Base-by-base conservation (phyloP, 2,113 vertebrate species). In the Dicrurus megarhynchus region DNA sequence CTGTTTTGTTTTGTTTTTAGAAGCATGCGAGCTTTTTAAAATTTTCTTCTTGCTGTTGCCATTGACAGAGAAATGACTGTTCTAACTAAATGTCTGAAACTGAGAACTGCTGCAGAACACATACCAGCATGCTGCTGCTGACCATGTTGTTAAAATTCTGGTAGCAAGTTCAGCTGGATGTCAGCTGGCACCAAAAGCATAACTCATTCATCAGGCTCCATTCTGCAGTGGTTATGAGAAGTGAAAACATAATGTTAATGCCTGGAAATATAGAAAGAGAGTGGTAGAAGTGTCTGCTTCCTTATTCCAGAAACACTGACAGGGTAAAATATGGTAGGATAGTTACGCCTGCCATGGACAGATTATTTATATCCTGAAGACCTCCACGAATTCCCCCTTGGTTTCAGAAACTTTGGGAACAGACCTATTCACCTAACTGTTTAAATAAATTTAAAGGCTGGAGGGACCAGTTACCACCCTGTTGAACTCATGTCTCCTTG, bases 201-300 rank as follows among this genome's bases (percentile, higher is more conserved):
- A 76, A 60, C 5, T 89, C 71, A 56, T 76, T 91, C 50, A 50
- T 92, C 91, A 93, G 50, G 10, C 50, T 73, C 46, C 42, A 74
- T 44, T 41, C 47, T 83, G 52, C 28, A 67, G 42, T 6, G 1
- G 35, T 57, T 91, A 23, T 47, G 84, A 61, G 63, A 94, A 63
- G 7, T 50, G 55, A 87, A 93, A 95, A 84, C 60, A 41, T 39
- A 60, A 85, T 46, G 16, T 39, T 70, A 69, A 30, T 59, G 13
- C 52, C 76, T 84, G 46, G 23, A 88, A 91, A 61, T 44, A 90
- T 0, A 79, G 23, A 50, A 67, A 3, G n/a, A 76, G 12, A 57
- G 7, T 26, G 39, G 41, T 18, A 69, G 84, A 94, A 39, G 2
- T 22, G 13, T 39, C 49, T 65, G 4, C 19, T 77, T 93, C 87